Evolutionary conservation across 2,797 vertebrate species (phyloP), one percentile per base, ranked within the genome.

Genomic region (Danio albolineatus): DNA sequence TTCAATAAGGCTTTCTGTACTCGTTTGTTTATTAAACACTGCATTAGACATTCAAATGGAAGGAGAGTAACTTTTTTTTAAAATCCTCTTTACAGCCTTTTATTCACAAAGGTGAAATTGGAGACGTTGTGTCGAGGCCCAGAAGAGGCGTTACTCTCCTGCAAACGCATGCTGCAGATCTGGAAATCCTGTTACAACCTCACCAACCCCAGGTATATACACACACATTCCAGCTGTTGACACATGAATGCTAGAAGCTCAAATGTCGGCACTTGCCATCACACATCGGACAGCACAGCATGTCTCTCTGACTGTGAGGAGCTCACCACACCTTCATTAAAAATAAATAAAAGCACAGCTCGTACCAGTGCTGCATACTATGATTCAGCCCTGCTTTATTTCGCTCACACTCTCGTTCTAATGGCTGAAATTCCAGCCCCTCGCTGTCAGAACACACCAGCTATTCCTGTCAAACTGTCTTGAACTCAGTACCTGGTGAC

Each of bases 141-240:
- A 0, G 98, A 99, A 72, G 98, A 99, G 83, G 96, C 97, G 1
- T 94, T 98, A 49, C 95, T 99, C 79, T 97, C 96, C 38, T 99
- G 97, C 84, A 99, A 99, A 91, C 97, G 97, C 89, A 99, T 99
- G 98, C 90, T 99, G 80, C 97, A 99, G 84, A 98, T 98, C 89
- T 99, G 98, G 98, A 99, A 99, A 87, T 98, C 97, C 87, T 99
- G 97, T 87, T 99, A 99, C 91, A 99, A 98, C 90, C 96, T 99
- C 4, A 97, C 97, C 84, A 99, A 99, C 78, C 98, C 98, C 89
- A 99, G 98, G 98, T 99, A 92, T 66, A 70, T 53, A 70, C 83
- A 78, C 62, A 62, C 61, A 28, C 59, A 54, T 36, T 70, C 60
- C 60, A 67, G 53, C 69, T 66, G 59, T 41, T 67, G 72, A 51